Evolutionary conservation across 1,140 invertebrate genomes (phyloP), one percentile per base, ranked within the genome.

Genomic region (Drosophila seguyi): DNA sequence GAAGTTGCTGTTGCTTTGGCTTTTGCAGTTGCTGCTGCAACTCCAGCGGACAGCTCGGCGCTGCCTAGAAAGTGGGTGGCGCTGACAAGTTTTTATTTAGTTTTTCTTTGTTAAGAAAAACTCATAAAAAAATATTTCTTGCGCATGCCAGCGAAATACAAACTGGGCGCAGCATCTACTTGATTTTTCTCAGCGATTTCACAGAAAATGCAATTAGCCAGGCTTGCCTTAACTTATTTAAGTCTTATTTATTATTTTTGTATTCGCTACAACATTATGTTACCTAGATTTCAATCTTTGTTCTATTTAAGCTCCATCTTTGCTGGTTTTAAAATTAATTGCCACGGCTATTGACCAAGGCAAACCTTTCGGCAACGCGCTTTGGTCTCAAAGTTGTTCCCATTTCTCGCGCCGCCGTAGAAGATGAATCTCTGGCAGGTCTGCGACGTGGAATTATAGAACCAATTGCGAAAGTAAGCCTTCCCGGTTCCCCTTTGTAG

Each of bases 31-130:
- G 62, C 41, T 29, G n/a, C 27, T 50, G 62, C 14, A 5, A 61
- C 41, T 34, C 38, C 18, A 25, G 41, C 39, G 16, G 13, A 56
- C 22, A 36, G 10, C 48, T 13, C 31, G 65, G 45, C 68, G 44
- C 58, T 78, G 74, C 57, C 59, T 79, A 62, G 67, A 88, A 87
- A 87, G 83, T 87, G 83, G 83, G 83, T 87, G 83, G 84, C 84
- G 75, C 69, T 83, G 84, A 88, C 84, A 87, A 87, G 73, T 81
- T 86, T 63, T 63, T 29, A 27, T 48, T 11, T 44, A 44, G 20
- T 22, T 47, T 0, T 3, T 8, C 18, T 20, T 50, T 31, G 31
- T 18, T 31, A 34, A 53, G 53, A 18, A 71, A 58, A 48, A 57
- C 11, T 47, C 27, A 58, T 58, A n/a, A 57, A 41, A 73, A 84